Base-by-base conservation (phyloP, 2,888 invertebrate genomes). In the Rapana venosa region DNA sequence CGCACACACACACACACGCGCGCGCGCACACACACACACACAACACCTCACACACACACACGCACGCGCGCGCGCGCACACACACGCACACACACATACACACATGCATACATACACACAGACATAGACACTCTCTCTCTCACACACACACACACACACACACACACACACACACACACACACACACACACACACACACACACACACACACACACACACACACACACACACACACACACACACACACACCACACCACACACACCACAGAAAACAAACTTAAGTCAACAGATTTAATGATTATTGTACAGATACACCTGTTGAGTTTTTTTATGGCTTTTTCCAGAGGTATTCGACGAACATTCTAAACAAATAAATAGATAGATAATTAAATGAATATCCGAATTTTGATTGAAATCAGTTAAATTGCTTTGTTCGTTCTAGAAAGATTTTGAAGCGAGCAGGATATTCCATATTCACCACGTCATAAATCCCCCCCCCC, bases 61-160 rank as follows among this genome's bases (percentile, higher is more conserved):
- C 83, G 26, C 83, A 32, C 83, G 15, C 83, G 17, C 56, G 8
- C 84, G n/a, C 84, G 56, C 84, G n/a, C 56, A 56, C 84, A 26
- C 56, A 26, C 84, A 26, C 84, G 56, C 84, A 26, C 84, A 84
- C 84, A 26, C 47, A 56, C 84, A 56, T 26, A 84, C 56, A 84
- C 84, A 84, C 84, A 84, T n/a, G 26, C 84, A 84, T 20, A 47
- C 84, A 84, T 56, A 56, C 84, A 84, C 84, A 56, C 58, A 47
- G n/a, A 30, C 84, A 47, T 56, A n/a, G 5, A 84, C 84, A 56
- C 56, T 6, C n/a, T n/a, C n/a, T n/a, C n/a, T n/a, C n/a, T n/a
- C n/a, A 66, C 13, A 66, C 2, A 66, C 4, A 66, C 2, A 66
- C 66, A 66, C 2, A 66, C 66, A 66, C 17, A 26, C 66, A 13